These are phyloP conservation scores for Astreopora myriophthalma DNA, from an alignment of 64 coral and sea anemone species.

Conservation along the genomic window DNA sequence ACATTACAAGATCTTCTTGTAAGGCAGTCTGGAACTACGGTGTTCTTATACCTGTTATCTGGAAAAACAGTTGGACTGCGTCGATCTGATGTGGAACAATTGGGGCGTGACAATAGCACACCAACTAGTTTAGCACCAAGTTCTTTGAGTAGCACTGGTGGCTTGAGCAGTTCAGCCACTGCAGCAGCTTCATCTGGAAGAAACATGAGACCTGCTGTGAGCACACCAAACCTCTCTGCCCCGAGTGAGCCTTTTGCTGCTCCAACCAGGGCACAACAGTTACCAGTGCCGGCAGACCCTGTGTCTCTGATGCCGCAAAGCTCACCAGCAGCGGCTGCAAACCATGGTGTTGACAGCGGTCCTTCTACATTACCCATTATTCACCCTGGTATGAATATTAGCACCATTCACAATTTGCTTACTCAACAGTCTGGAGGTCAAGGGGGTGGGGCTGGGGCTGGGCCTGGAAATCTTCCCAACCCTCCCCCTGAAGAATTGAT, in stretches of 20 bases:
- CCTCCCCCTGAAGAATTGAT: neutral
- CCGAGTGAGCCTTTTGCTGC: neutral
- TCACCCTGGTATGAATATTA: neutral
- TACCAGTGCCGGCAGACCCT: neutral
- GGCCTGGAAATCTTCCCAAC: neutral
- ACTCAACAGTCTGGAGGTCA: neutral
- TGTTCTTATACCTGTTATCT: conserved; percentile 90
- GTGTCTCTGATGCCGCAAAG: neutral
- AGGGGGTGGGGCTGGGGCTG: no score
- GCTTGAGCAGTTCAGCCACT: neutral
- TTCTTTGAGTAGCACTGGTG: neutral
- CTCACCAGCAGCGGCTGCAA: neutral
- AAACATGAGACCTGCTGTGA: neutral
- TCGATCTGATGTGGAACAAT: conserved; percentile 61
- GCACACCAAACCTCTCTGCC: neutral
- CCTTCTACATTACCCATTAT: neutral
- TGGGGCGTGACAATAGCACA: neutral
- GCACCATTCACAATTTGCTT: neutral
- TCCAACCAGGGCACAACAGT: neutral
- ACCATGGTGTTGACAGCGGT: neutral
- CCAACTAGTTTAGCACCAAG: conserved; percentile 1
- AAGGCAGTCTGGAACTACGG: conserved; percentile 66
- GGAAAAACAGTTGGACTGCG: conserved; percentile 70
- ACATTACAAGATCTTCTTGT: conserved; percentile 61
- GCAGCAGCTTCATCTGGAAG: no score